These are phyloP conservation scores for Mya arenaria DNA, from an alignment of 1,140 invertebrate genomes.

Conservation along the genomic window DNA sequence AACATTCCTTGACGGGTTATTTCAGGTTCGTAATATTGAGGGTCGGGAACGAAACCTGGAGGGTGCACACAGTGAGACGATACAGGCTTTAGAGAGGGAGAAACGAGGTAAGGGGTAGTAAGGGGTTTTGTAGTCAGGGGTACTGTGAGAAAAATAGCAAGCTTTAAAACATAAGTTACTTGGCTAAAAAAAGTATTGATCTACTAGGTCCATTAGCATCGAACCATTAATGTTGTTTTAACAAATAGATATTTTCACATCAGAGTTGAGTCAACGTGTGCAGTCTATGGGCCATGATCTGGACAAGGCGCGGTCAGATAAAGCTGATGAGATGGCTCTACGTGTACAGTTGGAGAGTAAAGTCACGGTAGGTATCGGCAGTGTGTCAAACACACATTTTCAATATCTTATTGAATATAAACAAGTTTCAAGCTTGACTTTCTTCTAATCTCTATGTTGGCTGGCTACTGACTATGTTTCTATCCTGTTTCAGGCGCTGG, in stretches of 20 bases:
- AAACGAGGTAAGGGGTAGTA: conserved; percentile 30
- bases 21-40: conserved; percentile 46
- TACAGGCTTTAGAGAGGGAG: conserved; percentile 27
- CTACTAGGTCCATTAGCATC: no score
- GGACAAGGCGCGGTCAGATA: conserved; percentile 44
- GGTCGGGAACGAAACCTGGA: conserved; percentile 43
- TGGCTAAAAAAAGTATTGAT: no score
- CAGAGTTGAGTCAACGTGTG: conserved; percentile 39
- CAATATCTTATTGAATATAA: no score
- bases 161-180: no score
- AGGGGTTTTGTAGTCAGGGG: no score
- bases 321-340: conserved; percentile 51
- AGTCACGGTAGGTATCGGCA: conserved; percentile 36
- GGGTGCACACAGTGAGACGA: conserved; percentile 15
- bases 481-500: conserved; percentile 51
- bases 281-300: conserved; percentile 26
- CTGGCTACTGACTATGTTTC: background rate
- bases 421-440: no score
- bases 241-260: no score
- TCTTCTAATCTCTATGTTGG: no score
- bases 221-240: no score
- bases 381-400: no score
- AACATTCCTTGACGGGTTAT: background rate
- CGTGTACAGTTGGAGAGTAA: conserved; percentile 53
- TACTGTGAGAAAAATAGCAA: no score